Evolutionary conservation across 1,140 invertebrate genomes (phyloP), one percentile per base, ranked within the genome.

Genomic region (Leptinotarsa undecemlineata): DNA sequence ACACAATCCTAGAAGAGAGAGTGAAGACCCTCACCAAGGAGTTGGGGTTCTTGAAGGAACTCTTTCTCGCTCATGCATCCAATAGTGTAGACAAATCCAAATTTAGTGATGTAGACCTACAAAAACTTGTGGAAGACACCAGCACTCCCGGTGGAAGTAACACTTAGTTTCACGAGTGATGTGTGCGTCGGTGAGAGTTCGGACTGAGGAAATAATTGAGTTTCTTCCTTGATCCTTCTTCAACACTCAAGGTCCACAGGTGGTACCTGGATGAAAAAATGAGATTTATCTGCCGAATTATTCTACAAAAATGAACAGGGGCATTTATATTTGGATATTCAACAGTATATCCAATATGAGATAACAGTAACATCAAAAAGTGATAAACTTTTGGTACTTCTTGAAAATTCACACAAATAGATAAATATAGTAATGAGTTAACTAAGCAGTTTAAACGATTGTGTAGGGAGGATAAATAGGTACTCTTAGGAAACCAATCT

Each of bases 1-100:
- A 97, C 86, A 92, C 94, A 84, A 87, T 91, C 74, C 85, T 98
- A 20, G 91, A 95, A 84, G 92, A 94, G 79, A 96, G 95, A 86
- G 93, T 97, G 4, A 93, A 95, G 83, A 91, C 92, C 77, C 86
- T 97, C 8, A 92, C 91, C 23, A 94, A 95, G 84, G 95, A 97
- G 85, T 85, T 97, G 3, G 91, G 91, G 63, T 94, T 97, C 80
- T 86, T 97, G 1, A 96, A 96, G 85, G 92, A 95, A 82, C 86
- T 97, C n/a, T 96, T 96, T 79, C 84, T 94, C 64, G 92, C 92
- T 21, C 92, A 94, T 86, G 92, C 92, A 74, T 91, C 92, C 85
- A 90, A 89, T 77, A 82, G 77, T 76, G 77, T 77, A 1, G 80
- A 83, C 75, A 74, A 77, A 64, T 79, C 85, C 4, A 89, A 89